Conservation (phyloP, 2,888 invertebrate genomes). For the Pecten maximus region DNA sequence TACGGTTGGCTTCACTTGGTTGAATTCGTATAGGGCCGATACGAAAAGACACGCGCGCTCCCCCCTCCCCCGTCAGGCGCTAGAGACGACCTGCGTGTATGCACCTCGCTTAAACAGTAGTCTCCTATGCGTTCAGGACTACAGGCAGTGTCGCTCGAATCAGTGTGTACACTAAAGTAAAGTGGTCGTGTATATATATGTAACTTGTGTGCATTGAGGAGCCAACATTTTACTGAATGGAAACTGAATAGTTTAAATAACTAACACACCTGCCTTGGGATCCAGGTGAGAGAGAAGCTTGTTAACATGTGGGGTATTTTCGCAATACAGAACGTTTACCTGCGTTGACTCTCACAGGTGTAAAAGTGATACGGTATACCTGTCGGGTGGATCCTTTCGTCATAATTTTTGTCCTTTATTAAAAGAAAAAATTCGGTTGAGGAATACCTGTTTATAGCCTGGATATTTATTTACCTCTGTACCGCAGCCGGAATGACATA, state of each 20-base stretch:
- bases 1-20: neutral
- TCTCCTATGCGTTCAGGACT: neutral
- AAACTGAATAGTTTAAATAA: conserved; percentile 20
- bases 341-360: neutral
- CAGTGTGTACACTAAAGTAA: neutral
- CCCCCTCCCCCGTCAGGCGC: neutral
- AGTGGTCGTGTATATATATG: neutral
- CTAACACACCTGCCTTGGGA: neutral
- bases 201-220: neutral
- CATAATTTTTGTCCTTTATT: conserved; percentile 2
- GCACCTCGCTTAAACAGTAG: neutral
- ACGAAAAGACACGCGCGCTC: neutral
- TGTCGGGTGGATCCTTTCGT: neutral
- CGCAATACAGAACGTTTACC: neutral
- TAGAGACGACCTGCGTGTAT: neutral
- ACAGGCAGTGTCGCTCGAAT: neutral
- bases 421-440: neutral
- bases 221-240: conserved; percentile 17
- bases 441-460: neutral
- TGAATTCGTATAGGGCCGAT: neutral
- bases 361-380: neutral
- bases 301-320: neutral
- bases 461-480: neutral
- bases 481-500: neutral
- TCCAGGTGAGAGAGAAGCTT: conserved; percentile 13